phyloP scores from a whole-genome alignment of 2,797 vertebrate genomes.

The Crenuchus spilurus region DNA sequence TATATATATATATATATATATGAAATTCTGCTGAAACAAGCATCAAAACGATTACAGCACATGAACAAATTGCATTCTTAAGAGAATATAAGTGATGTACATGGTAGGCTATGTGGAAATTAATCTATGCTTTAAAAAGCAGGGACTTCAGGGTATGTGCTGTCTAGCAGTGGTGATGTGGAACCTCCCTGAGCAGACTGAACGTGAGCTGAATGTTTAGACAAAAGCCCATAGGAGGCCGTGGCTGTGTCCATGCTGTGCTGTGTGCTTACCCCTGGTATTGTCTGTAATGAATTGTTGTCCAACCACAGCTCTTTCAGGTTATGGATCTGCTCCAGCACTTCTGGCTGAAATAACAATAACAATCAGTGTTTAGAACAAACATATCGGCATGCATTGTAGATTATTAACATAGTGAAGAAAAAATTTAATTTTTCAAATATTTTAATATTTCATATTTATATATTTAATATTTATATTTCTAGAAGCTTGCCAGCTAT shows the following conservation, averaged over 20 bases:
- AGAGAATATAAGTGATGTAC: not conserved
- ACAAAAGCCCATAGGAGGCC: slow-evolving; percentile 10
- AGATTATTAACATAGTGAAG: too few relatives aligned
- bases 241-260: not conserved
- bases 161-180: slow-evolving; percentile 9
- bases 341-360: slow-evolving; percentile 83
- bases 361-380: not conserved
- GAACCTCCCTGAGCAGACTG: not conserved
- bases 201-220: not conserved
- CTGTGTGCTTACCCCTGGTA: slow-evolving; percentile 90
- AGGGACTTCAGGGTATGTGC: not conserved
- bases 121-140: not conserved
- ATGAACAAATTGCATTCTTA: not conserved
- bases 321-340: slow-evolving; percentile 97
- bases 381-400: too few relatives aligned
- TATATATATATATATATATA: too few relatives aligned
- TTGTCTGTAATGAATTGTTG: slow-evolving; percentile 93
- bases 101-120: not conserved
- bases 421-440: too few relatives aligned
- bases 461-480: too few relatives aligned
- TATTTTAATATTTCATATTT: too few relatives aligned
- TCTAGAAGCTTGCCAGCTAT: too few relatives aligned
- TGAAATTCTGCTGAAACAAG: too few relatives aligned
- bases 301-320: slow-evolving; percentile 97
- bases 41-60: not conserved